Evolutionary conservation across 2,797 vertebrate genomes (phyloP), one percentile per base, ranked within the genome.

Genomic region (Crenuchus spilurus): DNA sequence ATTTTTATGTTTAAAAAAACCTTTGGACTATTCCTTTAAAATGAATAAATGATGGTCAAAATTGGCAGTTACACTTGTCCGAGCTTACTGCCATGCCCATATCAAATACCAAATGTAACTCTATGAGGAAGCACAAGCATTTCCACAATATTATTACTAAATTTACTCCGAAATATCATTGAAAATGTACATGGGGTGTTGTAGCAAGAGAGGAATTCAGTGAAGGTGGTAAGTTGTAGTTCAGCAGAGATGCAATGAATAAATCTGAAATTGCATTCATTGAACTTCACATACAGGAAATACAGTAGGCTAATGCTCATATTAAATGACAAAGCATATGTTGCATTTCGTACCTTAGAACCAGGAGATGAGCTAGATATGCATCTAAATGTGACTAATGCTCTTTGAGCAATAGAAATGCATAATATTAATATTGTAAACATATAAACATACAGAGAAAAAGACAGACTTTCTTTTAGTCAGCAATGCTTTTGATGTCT

Each of bases 71-170:
- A 52, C 16, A 54, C 49, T 11, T 42, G 33, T 22, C 46, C 22
- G 33, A 31, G 46, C 35, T n/a, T n/a, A n/a, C n/a, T n/a, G n/a
- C n/a, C n/a, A 31, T 6, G 46, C 20, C 16, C 24, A 52, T 11
- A 39, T 58, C 51, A 30, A 16, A 46, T 26, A 26, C 35, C 35
- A 57, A 6, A 72, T 26, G 41, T 18, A 73, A 6, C 20, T 57
- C 72, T 67, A 67, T 31, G 13, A 49, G 30, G 26, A 74, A 60
- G 26, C 54, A 31, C 31, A 68, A 33, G 42, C 26, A 18, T 46
- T 30, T 46, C 20, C n/a, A 35, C n/a, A 58, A 63, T 72, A 75
- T 31, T 30, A 11, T 20, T 11, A 51, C 44, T 44, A 41, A 42
- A 42, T 10, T 16, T 3, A 7, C 16, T 10, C 4, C 4, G 11